Conservation (phyloP, 2,797 vertebrate species). For the Tamandua tetradactyla region DNA sequence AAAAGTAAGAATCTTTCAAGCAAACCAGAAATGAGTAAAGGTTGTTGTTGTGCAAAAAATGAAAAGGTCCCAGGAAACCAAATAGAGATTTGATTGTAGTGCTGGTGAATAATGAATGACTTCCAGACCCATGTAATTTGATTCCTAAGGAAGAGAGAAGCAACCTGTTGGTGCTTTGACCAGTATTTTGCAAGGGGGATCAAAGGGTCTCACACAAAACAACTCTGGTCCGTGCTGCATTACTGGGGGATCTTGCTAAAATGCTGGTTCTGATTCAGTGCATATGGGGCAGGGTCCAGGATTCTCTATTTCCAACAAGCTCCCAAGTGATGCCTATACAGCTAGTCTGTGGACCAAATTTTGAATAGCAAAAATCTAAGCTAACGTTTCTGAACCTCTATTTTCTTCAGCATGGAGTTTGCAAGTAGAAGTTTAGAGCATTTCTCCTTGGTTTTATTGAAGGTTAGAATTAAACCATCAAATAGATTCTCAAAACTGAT, state of each 20-base stretch:
- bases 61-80: neutral
- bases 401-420: neutral
- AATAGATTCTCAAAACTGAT: neutral
- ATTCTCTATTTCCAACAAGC: neutral
- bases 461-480: neutral
- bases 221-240: neutral
- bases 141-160: neutral
- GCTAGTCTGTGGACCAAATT: neutral
- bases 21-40: neutral
- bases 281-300: too few relatives aligned
- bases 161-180: neutral
- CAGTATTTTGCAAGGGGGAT: neutral
- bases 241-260: neutral
- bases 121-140: neutral
- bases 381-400: neutral
- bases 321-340: neutral
- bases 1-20: conserved; percentile 28
- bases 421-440: neutral
- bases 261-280: neutral
- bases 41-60: neutral
- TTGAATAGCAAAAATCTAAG: neutral
- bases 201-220: neutral
- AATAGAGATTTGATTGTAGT: neutral
- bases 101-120: neutral
- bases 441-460: conserved; percentile 6